A percentile compares a stretch with the other conserved stretches of the same genome.
Conservation (phyloP, 2,888 invertebrate species). For the Aphodius sticticus region DNA sequence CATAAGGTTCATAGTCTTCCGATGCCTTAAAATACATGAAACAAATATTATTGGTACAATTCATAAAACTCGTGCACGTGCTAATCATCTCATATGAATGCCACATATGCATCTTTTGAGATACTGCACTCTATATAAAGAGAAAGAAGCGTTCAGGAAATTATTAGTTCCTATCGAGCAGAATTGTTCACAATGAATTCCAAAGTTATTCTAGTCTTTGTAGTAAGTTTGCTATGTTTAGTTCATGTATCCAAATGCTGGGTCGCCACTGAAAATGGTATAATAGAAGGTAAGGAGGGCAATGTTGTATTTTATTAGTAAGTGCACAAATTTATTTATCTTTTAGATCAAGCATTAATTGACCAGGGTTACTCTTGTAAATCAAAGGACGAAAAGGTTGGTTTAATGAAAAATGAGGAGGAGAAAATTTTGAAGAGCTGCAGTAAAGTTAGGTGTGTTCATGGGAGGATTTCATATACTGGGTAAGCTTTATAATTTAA, state of each 20-base stretch:
- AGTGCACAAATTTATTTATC: background rate
- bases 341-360: slow-evolving; percentile 5
- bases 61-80: background rate
- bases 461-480: background rate
- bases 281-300: background rate
- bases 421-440: slow-evolving; percentile 5
- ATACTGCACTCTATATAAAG: background rate
- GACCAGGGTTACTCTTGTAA: slow-evolving; percentile 8
- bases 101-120: no score
- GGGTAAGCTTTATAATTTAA: background rate
- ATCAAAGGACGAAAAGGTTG: background rate
- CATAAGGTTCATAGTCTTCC: no score
- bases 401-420: slow-evolving; percentile 10
- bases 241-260: background rate
- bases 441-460: background rate
- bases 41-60: no score
- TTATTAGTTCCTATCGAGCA: background rate
- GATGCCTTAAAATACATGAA: no score
- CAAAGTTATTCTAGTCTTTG: background rate
- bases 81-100: background rate
- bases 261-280: background rate
- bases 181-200: background rate
- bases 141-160: background rate
- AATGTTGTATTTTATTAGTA: background rate
- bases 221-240: background rate